Base-by-base conservation (phyloP, 35 echinoderm and acorn worm species). In the Heliocidaris tuberculata region DNA sequence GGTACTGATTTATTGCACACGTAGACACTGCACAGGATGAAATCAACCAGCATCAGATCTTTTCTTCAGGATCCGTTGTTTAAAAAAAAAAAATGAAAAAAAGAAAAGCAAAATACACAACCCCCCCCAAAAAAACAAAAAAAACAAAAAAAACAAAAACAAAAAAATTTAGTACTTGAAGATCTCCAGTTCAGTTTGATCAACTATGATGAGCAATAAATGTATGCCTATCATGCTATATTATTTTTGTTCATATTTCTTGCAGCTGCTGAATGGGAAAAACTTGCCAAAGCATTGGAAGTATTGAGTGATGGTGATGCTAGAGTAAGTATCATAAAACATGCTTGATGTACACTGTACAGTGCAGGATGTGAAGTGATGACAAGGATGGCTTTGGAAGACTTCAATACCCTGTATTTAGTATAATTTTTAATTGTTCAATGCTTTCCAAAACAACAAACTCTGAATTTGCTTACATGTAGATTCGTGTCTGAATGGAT, bases 231-330 rank as follows among this genome's bases (percentile, higher is more conserved):
- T 30, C 85, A 86, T 86, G 21, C 13, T 30, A 86, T 86, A 13
- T 86, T 85, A 15, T 15, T 89, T 24, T 91, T 6, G 8, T 29
- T 31, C 13, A 86, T 60, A 13, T 95, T 50, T 92, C 31, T 50
- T 95, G n/a, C 88, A 99, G 98, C 96, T 94, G 94, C 95, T 59
- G 85, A 96, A 95, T 99, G 98, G 98, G 98, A 99, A 49, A 92
- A 94, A 49, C 85, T 99, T 24, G 88, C 96, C 59, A 99, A 99
- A 70, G 96, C 96, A 32, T 95, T 99, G 48, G 96, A 99, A 94
- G 92, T 99, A 78, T 88, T 99, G 12, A 95, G 95, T 49, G 96
- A 97, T 95, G 24, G 49, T 60, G 94, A 94, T 95, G 98, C 98
- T 21, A 99, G 95, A 90, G 98, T 99, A 92, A 97, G 96, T 97